A percentile compares a stretch with the other conserved stretches of the same genome.
Conservation (phyloP, 2,888 invertebrate genomes). For the Chaitophorus viminalis region DNA sequence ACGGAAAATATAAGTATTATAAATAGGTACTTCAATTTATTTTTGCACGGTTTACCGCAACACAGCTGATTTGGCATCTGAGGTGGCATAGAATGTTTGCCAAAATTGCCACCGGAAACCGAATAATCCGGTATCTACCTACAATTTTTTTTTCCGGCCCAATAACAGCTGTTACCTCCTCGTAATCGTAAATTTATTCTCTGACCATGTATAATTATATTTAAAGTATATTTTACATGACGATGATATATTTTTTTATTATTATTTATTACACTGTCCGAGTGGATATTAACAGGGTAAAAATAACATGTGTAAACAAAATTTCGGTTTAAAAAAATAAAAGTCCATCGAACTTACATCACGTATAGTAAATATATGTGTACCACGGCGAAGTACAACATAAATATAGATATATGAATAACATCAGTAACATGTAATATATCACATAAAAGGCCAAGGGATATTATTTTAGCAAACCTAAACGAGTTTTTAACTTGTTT, state of each 20-base stretch:
- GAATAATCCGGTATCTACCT: not conserved
- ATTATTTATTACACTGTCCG: not conserved
- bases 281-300: no score
- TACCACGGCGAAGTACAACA: no score
- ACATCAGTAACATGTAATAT: no score
- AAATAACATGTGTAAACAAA: no score
- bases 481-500: no score
- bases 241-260: not conserved
- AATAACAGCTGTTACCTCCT: not conserved
- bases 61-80: conserved; percentile 21
- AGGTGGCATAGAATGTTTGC: not conserved
- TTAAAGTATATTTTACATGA: not conserved
- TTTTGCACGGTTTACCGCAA: conserved; percentile 16
- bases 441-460: no score
- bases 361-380: no score
- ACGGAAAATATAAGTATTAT: not conserved
- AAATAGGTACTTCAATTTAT: conserved; percentile 20
- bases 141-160: not conserved
- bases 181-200: not conserved
- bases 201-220: not conserved
- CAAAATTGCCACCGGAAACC: not conserved
- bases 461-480: no score
- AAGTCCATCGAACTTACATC: no score
- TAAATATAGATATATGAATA: no score
- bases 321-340: no score